Base-by-base conservation (phyloP, 30 jellyfish, hydroid and myxozoan species). In the Cassiopea andromeda region DNA sequence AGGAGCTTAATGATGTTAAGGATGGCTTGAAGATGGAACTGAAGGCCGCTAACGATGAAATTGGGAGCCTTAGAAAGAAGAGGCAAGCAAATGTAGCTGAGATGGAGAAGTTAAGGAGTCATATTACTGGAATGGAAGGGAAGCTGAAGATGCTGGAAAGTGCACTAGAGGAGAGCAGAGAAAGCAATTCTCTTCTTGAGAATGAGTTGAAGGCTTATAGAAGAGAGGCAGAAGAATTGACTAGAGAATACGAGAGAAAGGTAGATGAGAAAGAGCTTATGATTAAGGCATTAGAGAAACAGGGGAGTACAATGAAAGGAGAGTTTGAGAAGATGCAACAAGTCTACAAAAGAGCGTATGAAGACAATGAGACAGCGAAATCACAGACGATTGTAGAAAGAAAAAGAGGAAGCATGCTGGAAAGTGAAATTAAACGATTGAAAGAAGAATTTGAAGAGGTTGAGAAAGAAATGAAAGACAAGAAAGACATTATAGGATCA, bases 91-190 rank as follows among this genome's bases (percentile, higher is more conserved):
- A 16, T 59, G 44, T 77, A 1, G 78, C 58, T 10, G 97, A 90
- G 59, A 90, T 48, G 48, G 97, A 77, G 44, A 47, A 69, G 49
- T 19, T 81, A 67, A 76, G 77, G 83, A 90, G 79, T 16, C 90
- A 82, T 57, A 68, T 90, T 82, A 93, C 58, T 1, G 44, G 46
- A 44, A 50, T 90, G 14, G 89, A 90, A 82, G 90, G 84, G 45
- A 90, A 69, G 73, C 80, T 82, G 12, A 81, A 82, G 17, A 67
- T 49, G 89, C 60, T 82, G 73, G 76, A 90, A 46, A 71, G 73
- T 7, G 87, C 87, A n/a, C 86, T 90, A 1, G 87, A 90, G 10
- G 87, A 83, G 67, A 83, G 89, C 44, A 68, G 83, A 48, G 80
- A 75, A 45, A 69, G 75, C 1, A 82, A 64, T 12, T 90, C 75